Conservation (phyloP, 35 echinoderm and acorn worm species). For the Apostichopus californicus region DNA sequence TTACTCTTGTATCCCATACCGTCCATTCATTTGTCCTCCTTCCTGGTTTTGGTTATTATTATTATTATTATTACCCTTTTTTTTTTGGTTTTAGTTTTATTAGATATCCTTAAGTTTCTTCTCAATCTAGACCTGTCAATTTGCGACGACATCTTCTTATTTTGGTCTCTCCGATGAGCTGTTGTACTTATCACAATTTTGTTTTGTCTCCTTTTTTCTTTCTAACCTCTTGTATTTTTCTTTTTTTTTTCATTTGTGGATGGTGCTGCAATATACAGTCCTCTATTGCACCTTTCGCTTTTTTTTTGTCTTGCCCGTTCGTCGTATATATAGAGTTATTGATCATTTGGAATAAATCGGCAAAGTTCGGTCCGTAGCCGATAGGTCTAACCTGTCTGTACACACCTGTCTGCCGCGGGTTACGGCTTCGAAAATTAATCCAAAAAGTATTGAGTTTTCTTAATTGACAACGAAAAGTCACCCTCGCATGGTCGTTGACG, state of each 20-base stretch:
- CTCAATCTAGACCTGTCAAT: conserved; percentile 30
- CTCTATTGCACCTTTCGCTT: conserved; percentile 7
- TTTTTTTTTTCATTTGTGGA: background rate
- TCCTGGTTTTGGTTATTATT: too few relatives aligned
- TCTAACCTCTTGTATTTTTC: background rate
- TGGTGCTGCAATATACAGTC: conserved; percentile 32
- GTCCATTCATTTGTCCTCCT: background rate
- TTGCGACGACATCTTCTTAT: conserved; percentile 4
- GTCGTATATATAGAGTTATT: conserved; percentile 24
- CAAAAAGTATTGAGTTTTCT: conserved; percentile 69
- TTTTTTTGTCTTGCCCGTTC: background rate
- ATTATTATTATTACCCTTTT: background rate
- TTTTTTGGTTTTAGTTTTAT: background rate
- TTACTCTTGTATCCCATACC: background rate
- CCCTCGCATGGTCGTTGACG: conserved; percentile 57
- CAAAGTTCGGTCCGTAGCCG: conserved; percentile 52
- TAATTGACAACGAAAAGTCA: conserved; percentile 71
- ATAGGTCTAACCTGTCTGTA: conserved; percentile 34
- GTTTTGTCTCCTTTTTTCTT: background rate
- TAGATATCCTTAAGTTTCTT: conserved; percentile 20
- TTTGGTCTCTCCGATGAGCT: background rate
- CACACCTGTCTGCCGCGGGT: conserved; percentile 56
- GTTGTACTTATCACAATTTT: conserved; percentile 11
- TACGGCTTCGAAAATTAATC: conserved; percentile 62
- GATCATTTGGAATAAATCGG: conserved; percentile 57